These are phyloP conservation scores for Alentia gelatinosa DNA, from an alignment of 2,888 invertebrate genomes.

Conservation along the genomic window DNA sequence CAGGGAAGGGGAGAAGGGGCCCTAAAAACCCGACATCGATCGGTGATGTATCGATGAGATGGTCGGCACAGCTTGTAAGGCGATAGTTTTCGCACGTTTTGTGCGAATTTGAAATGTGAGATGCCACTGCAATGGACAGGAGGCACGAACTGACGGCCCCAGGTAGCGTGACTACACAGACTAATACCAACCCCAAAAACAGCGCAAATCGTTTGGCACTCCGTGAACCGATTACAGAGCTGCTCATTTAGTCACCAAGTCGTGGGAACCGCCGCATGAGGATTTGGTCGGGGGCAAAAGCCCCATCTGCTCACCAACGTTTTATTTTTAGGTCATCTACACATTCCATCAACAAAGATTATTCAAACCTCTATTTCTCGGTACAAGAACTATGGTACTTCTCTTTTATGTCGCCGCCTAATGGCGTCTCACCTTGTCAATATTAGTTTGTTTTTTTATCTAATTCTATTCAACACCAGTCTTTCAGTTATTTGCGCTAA, in stretches of 20 bases:
- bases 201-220: not conserved
- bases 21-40: not conserved
- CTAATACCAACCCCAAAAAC: not conserved
- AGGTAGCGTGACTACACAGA: conserved; percentile 17
- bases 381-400: too few species aligned
- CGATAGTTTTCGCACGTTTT: conserved; percentile 3
- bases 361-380: too few species aligned
- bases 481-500: too few species aligned
- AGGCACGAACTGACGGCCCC: not conserved
- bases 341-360: not conserved
- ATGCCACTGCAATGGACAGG: not conserved
- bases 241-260: not conserved
- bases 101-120: not conserved
- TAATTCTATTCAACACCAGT: too few species aligned
- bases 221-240: not conserved
- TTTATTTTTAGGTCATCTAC: not conserved
- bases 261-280: not conserved
- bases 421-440: too few species aligned
- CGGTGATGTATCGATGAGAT: conserved; percentile 29
- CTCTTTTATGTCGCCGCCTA: too few species aligned
- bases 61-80: not conserved
- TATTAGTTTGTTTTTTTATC: too few species aligned
- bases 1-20: not conserved
- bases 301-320: not conserved
- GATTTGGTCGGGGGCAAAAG: too few species aligned